Evolutionary conservation across 2,888 invertebrate genomes (phyloP), one percentile per base, ranked within the genome.

Genomic region (Caradrina kadenii): DNA sequence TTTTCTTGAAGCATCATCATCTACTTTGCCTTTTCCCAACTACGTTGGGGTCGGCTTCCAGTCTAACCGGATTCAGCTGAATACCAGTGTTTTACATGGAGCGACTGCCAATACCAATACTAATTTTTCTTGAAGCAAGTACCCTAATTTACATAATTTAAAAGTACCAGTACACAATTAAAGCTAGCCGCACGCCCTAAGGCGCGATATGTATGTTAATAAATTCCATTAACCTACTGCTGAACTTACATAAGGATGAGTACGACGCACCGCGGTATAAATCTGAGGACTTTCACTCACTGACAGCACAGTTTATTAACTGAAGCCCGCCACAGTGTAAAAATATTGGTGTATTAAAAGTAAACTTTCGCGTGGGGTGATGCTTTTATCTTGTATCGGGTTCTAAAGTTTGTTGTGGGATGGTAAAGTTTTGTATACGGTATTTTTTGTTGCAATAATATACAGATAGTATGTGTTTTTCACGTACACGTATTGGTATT

Each of bases 211-310:
- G 84, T 87, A 88, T 86, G 85, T 86, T 86, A 88, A 91, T 90
- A 91, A 86, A 91, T 90, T 87, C 89, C 90, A 90, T 90, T 88
- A 90, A 85, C 85, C 79, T 66, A 74, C 69, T 78, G 72, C 76
- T 66, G 49, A 74, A 69, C 72, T 91, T 90, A 86, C 85, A 82
- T 88, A 90, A 91, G 88, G 90, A 90, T 87, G 88, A 74, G 84
- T 71, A 78, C 84, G 71, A 84, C 21, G 21, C 45, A 79, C 82
- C 81, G 82, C 86, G 69, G 83, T 83, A 87, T 91, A 91, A 91
- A 90, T 91, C 90, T 88, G 88, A 73, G 63, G 73, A 89, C 91
- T 91, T 91, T 91, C 91, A 88, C 91, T 79, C 80, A 78, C 87
- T 84, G 90, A 90, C 90, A 91, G 82, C 79, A 63, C 78, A 82